A percentile compares a stretch with the other conserved stretches of the same genome.
Evolutionary conservation across 2,888 invertebrate genomes (phyloP).

Genomic region (Torymus tubicola): DNA sequence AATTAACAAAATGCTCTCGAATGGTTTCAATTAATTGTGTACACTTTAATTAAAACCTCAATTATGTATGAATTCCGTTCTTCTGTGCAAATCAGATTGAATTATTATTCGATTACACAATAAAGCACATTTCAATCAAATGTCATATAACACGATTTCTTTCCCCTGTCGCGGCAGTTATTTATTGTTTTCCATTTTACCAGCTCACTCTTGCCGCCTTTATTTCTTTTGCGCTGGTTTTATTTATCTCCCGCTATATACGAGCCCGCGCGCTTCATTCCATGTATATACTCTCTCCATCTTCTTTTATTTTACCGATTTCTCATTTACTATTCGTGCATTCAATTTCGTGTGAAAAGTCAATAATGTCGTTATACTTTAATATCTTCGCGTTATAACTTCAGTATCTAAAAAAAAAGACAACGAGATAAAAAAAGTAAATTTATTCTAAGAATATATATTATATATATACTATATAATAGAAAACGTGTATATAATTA

Average conservation of each 20-base stretch:
- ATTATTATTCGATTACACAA: constrained; percentile 42
- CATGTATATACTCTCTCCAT: background rate
- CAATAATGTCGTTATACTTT: background rate
- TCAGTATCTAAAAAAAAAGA: no score
- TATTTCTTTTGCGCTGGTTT: constrained; percentile 6
- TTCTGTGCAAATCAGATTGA: constrained; percentile 22
- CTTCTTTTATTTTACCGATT: constrained; percentile 5
- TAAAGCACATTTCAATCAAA: constrained; percentile 36
- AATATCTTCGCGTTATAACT: no score
- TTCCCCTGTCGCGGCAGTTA: background rate
- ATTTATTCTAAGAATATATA: no score
- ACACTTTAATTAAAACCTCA: constrained; percentile 42
- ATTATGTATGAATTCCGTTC: constrained; percentile 35
- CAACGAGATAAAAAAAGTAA: no score
- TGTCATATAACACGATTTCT: constrained; percentile 13
- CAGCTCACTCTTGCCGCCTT: constrained; percentile 2
- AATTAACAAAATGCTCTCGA: constrained; percentile 9
- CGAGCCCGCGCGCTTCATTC: background rate
- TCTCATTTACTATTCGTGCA: constrained; percentile 14
- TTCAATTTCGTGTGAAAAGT: background rate
- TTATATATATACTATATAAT: no score
- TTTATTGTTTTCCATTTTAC: constrained; percentile 31
- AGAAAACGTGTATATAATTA: background rate
- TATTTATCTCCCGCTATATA: constrained; percentile 1
- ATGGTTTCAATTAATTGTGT: constrained; percentile 40